A percentile compares a stretch with the other conserved stretches of the same genome.
Evolutionary conservation across 2,113 vertebrate genomes (phyloP).

Genomic region (Chloropsis hardwickii): DNA sequence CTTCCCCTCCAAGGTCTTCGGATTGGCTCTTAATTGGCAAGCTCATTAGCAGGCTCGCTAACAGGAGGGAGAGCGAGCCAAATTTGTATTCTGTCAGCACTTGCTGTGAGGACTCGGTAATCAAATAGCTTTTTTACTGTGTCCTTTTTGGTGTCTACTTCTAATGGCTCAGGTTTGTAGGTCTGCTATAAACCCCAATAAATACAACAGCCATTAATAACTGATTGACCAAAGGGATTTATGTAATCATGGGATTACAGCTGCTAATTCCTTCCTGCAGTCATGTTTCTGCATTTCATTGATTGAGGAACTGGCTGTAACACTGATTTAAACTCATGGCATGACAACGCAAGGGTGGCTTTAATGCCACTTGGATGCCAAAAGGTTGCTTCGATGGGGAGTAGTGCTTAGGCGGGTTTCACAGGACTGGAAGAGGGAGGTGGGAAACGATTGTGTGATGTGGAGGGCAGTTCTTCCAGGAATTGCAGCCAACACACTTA

Average conservation of each 20-base stretch:
- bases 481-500: neutral
- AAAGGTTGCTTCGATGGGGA: neutral
- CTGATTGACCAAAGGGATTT: conserved; percentile 51
- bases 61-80: neutral
- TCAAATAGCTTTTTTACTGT: conserved; percentile 12
- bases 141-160: neutral
- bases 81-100: conserved; percentile 50
- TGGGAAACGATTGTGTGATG: neutral
- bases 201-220: conserved; percentile 53
- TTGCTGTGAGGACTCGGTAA: conserved; percentile 25
- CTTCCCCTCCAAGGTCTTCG: conserved; percentile 39
- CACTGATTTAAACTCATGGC: conserved; percentile 44
- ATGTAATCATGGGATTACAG: conserved; percentile 51
- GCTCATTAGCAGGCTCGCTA: conserved; percentile 19
- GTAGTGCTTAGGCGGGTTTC: neutral
- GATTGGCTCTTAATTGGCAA: conserved; percentile 53
- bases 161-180: conserved; percentile 46
- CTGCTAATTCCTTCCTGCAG: conserved; percentile 42
- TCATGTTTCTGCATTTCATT: conserved; percentile 44
- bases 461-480: neutral
- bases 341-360: neutral
- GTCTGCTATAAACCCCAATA: conserved; percentile 57
- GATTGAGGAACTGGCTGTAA: conserved; percentile 37
- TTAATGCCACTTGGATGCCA: neutral
- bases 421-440: neutral